Conservation (phyloP, 2,113 vertebrate genomes). For the Oncorhynchus tshawytscha region DNA sequence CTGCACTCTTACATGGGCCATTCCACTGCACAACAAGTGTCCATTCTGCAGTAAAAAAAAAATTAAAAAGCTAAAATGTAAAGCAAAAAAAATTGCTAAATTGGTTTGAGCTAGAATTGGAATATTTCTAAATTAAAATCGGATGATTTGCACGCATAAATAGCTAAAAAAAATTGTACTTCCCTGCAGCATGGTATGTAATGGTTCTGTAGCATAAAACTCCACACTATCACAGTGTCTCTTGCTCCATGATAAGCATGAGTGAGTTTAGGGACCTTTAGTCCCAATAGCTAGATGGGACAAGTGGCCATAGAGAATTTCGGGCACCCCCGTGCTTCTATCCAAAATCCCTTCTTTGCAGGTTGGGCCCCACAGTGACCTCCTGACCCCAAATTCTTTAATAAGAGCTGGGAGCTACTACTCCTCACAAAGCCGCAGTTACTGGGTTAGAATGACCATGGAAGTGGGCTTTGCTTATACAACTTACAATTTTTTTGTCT, state of each 20-base stretch:
- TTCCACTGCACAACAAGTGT: background rate
- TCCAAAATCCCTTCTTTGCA: constrained; percentile 36
- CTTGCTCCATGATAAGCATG: constrained; percentile 11
- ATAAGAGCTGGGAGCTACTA: constrained; percentile 19
- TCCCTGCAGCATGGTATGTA: background rate
- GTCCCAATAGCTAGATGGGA: constrained; percentile 30
- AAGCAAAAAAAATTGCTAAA: background rate
- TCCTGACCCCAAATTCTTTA: constrained; percentile 46
- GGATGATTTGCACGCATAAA: background rate
- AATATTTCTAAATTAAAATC: background rate
- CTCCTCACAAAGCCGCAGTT: constrained; percentile 8
- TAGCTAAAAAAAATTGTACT: background rate
- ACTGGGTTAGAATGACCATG: background rate
- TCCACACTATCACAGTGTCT: constrained; percentile 4
- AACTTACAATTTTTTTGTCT: too few relatives aligned
- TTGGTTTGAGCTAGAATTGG: constrained; percentile 11
- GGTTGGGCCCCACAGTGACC: constrained; percentile 56
- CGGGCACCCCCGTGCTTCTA: constrained; percentile 21
- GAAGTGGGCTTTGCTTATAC: too few relatives aligned
- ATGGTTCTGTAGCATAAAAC: background rate
- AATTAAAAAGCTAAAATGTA: background rate
- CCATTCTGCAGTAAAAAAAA: constrained; percentile 18
- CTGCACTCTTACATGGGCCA: constrained; percentile 1
- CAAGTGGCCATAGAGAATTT: constrained; percentile 52
- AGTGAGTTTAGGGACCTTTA: constrained; percentile 17